Conservation (phyloP, 2,888 invertebrate genomes). For the Caenorhabditis zanzibari region DNA sequence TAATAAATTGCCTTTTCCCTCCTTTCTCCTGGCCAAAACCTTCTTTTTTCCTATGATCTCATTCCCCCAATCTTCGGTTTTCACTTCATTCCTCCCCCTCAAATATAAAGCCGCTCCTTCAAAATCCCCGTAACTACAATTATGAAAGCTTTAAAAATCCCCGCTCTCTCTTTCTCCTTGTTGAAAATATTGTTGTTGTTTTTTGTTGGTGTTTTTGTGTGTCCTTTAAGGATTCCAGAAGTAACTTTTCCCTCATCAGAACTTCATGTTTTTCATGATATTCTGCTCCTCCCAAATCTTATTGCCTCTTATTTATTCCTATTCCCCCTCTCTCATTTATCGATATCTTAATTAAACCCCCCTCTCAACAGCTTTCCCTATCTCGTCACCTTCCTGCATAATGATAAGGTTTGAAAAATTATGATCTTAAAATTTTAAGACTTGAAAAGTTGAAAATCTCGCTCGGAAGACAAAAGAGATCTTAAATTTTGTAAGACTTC, state of each 20-base stretch:
- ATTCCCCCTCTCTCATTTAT: not conserved
- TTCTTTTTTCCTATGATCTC: too few species aligned
- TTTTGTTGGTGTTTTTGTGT: not conserved
- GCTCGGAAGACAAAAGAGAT: too few species aligned
- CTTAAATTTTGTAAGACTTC: not conserved
- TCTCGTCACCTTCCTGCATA: not conserved
- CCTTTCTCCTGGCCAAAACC: not conserved
- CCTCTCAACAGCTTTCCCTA: not conserved
- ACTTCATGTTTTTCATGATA: too few species aligned
- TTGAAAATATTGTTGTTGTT: constrained; percentile 26
- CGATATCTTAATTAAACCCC: not conserved
- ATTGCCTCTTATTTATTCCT: constrained; percentile 7
- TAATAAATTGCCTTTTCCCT: too few species aligned
- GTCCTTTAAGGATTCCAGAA: constrained; percentile 8
- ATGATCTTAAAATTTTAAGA: not conserved
- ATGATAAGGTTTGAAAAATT: constrained; percentile 1
- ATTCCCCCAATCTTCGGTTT: not conserved
- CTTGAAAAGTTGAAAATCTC: not conserved
- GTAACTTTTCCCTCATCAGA: too few species aligned
- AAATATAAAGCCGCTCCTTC: not conserved
- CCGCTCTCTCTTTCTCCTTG: not conserved
- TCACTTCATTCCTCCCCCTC: not conserved
- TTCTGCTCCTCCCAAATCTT: not conserved
- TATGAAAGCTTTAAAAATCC: constrained; percentile 7
- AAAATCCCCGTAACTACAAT: not conserved